phyloP scores from a whole-genome alignment of 2,797 vertebrate genomes.

The Avahi laniger region DNA sequence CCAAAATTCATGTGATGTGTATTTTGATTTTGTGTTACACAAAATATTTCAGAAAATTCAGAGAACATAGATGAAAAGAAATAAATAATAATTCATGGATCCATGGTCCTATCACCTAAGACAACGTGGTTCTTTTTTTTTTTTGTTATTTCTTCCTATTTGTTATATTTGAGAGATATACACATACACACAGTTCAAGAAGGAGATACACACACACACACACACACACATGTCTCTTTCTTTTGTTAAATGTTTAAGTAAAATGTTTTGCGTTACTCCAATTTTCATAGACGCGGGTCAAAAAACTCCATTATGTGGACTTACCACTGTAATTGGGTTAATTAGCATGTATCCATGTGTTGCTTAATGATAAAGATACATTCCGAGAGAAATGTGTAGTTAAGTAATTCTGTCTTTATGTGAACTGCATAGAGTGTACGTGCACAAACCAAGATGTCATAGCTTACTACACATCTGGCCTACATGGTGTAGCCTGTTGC shows the following conservation, averaged over 20 bases:
- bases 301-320: background rate
- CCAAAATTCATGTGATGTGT: background rate
- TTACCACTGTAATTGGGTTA: background rate
- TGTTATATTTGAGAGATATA: background rate
- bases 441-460: background rate
- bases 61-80: background rate
- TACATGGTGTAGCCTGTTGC: background rate
- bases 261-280: background rate
- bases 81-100: background rate
- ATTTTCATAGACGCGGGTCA: background rate
- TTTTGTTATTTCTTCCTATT: background rate
- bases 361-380: background rate
- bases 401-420: background rate
- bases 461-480: background rate
- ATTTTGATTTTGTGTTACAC: background rate
- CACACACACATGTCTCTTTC: no score
- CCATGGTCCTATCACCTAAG: background rate
- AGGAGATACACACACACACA: background rate
- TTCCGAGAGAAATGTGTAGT: background rate
- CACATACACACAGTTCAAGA: background rate
- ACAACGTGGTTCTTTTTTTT: background rate
- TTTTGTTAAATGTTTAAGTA: background rate
- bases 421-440: background rate
- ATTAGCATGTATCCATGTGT: background rate
- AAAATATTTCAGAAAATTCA: background rate